Evolutionary conservation across 2,797 vertebrate genomes (phyloP).

Genomic region (Cirrhinus mrigala): DNA sequence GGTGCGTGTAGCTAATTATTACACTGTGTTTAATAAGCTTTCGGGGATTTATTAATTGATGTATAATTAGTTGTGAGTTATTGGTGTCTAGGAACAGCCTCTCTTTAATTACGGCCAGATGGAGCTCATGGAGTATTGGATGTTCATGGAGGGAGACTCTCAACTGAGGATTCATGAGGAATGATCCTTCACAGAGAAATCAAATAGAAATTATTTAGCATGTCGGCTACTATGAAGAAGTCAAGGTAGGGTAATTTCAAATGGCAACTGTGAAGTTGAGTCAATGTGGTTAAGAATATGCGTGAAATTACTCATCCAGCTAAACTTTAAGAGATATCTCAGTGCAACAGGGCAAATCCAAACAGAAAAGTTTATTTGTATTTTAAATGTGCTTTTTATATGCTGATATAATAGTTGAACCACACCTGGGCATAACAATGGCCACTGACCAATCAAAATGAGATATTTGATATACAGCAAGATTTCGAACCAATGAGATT

Average conservation of each 20-base stretch:
- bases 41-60: conserved; percentile 68
- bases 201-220: conserved; percentile 48
- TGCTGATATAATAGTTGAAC: not conserved
- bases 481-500: not conserved
- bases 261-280: conserved; percentile 20
- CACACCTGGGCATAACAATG: not conserved
- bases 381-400: not conserved
- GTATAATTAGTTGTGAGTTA: conserved; percentile 67
- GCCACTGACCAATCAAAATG: not conserved
- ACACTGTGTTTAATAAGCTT: conserved; percentile 65
- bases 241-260: conserved; percentile 26
- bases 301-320: conserved; percentile 3
- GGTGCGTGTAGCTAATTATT: conserved; percentile 61
- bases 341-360: not conserved
- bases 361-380: not conserved
- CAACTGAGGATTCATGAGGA: conserved; percentile 45
- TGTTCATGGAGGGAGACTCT: conserved; percentile 58
- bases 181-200: conserved; percentile 54
- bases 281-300: conserved; percentile 3
- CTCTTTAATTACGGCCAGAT: conserved; percentile 66
- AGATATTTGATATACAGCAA: not conserved
- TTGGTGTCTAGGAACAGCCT: conserved; percentile 63
- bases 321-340: not conserved
- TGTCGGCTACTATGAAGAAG: conserved; percentile 12
- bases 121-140: conserved; percentile 61